phyloP scores from a whole-genome alignment of 1,140 invertebrate genomes.

The Solenopsis fugax region DNA sequence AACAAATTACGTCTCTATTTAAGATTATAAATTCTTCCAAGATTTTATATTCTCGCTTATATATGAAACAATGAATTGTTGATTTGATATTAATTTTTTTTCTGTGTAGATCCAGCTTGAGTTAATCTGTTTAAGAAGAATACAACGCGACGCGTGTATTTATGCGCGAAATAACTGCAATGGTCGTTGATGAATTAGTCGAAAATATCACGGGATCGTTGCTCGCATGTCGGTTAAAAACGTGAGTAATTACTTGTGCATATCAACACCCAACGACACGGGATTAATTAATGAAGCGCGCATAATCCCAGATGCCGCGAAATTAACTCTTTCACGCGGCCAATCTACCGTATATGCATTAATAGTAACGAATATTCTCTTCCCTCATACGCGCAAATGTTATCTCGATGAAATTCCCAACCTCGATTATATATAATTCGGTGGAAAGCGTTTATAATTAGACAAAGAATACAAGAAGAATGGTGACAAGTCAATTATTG shows the following conservation, averaged over 20 bases:
- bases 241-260: conserved; percentile 34
- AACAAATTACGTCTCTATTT: no score
- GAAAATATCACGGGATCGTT: neutral
- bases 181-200: conserved; percentile 36
- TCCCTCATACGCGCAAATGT: neutral
- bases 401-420: conserved; percentile 28
- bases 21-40: no score
- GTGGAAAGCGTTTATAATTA: neutral
- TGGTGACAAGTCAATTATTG: neutral
- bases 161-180: neutral
- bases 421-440: conserved; percentile 23
- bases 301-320: conserved; percentile 20
- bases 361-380: neutral
- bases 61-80: no score
- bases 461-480: neutral
- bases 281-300: conserved; percentile 49
- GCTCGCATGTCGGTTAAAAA: conserved; percentile 23
- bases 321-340: conserved; percentile 23
- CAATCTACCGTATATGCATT: neutral
- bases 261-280: conserved; percentile 14
- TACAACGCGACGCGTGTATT: neutral
- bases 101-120: no score
- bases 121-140: neutral
- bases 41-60: no score
- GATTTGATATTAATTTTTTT: no score